These are phyloP conservation scores for Hippocampus mohnikei DNA, from an alignment of 2,113 vertebrate genomes.

Conservation along the genomic window DNA sequence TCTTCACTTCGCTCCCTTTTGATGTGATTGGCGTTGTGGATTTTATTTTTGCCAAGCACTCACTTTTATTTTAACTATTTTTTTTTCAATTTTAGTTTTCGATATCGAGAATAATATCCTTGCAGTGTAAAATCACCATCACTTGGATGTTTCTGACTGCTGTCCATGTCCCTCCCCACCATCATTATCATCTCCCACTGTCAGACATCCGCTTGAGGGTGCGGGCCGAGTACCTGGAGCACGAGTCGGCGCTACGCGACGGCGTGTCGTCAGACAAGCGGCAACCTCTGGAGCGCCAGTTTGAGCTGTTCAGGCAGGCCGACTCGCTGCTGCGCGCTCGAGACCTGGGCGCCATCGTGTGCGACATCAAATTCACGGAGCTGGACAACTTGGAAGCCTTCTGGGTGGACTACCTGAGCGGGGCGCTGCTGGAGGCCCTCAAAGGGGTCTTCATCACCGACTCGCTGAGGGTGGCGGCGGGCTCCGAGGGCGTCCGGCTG, in stretches of 20 bases:
- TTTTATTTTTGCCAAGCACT: background rate
- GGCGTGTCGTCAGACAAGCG: conserved; percentile 81
- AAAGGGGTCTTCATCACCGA: conserved; percentile 90
- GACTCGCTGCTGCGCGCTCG: conserved; percentile 80
- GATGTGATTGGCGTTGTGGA: background rate
- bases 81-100: too few species aligned
- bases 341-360: conserved; percentile 86
- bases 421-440: conserved; percentile 83
- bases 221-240: conserved; percentile 85
- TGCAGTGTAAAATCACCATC: background rate
- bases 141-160: background rate
- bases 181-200: conserved; percentile 25
- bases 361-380: conserved; percentile 90
- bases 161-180: background rate
- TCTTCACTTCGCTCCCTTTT: background rate
- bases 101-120: too few species aligned
- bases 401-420: conserved; percentile 89
- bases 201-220: conserved; percentile 86
- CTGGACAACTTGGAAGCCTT: conserved; percentile 88
- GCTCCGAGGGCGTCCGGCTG: conserved; percentile 80
- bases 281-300: conserved; percentile 81
- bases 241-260: conserved; percentile 79
- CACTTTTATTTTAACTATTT: too few species aligned
- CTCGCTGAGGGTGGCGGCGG: conserved; percentile 81
- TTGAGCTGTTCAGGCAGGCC: conserved; percentile 85